Evolutionary conservation across 2,888 invertebrate genomes (phyloP).

Genomic region (Mimumesa dahlbomi): DNA sequence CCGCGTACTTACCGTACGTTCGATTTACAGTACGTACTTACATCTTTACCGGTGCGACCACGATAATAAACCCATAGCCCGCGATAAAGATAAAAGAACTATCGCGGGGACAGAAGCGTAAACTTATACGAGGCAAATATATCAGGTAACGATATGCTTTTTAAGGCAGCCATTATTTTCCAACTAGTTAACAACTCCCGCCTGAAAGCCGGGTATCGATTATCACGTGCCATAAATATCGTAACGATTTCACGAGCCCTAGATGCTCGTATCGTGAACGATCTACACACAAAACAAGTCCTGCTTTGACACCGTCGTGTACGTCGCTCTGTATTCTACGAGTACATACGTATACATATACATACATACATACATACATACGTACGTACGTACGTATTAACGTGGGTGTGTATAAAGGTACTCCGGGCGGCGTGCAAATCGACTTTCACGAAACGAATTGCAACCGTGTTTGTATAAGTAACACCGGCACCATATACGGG

Average conservation of each 20-base stretch:
- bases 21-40: constrained; percentile 20
- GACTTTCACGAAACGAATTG: constrained; percentile 63
- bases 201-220: constrained; percentile 48
- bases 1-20: constrained; percentile 1
- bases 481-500: constrained; percentile 52
- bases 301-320: constrained; percentile 34
- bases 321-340: background rate
- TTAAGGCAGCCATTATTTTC: constrained; percentile 52
- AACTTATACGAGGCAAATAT: constrained; percentile 50
- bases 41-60: constrained; percentile 6
- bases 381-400: background rate
- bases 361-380: background rate
- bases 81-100: constrained; percentile 48
- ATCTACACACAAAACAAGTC: constrained; percentile 46
- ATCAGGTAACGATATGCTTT: constrained; percentile 50
- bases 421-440: constrained; percentile 33
- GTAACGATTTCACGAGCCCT: constrained; percentile 51
- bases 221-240: constrained; percentile 53
- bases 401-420: constrained; percentile 2
- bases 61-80: constrained; percentile 44
- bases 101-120: constrained; percentile 50
- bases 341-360: background rate
- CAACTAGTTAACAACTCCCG: constrained; percentile 44
- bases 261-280: constrained; percentile 43
- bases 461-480: constrained; percentile 34